Percentiles rank a stretch among this genome's conserved stretches.
These are phyloP conservation scores for Embiotoca jacksoni DNA, from an alignment of 2,113 vertebrate genomes.

Conservation along the genomic window DNA sequence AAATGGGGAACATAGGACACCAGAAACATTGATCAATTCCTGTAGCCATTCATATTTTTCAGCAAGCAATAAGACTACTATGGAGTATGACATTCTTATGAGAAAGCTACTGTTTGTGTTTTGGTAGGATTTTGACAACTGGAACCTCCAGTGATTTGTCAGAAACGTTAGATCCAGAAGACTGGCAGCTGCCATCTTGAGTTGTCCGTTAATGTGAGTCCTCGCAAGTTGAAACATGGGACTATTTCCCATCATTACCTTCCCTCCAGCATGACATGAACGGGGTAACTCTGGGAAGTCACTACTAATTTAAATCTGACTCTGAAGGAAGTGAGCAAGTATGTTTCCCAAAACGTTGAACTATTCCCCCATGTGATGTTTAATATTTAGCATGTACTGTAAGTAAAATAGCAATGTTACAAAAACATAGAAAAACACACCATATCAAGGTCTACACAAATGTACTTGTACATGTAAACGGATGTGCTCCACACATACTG, in stretches of 20 bases:
- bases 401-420: too few species aligned
- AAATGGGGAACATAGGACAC: too few species aligned
- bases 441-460: not conserved
- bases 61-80: not conserved
- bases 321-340: too few species aligned
- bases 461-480: not conserved
- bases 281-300: too few species aligned
- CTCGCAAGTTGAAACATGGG: too few species aligned
- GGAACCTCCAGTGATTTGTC: not conserved
- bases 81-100: not conserved
- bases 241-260: too few species aligned
- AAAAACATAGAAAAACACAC: not conserved
- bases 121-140: not conserved
- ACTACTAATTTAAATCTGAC: too few species aligned
- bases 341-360: too few species aligned
- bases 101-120: not conserved
- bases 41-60: not conserved
- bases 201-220: not conserved
- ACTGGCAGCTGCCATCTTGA: not conserved
- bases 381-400: too few species aligned
- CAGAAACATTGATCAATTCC: too few species aligned
- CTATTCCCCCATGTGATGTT: too few species aligned
- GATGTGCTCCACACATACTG: not conserved
- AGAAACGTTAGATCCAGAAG: not conserved
- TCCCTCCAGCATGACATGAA: too few species aligned